Evolutionary conservation across 1,140 invertebrate species (phyloP), one percentile per base, ranked within the genome.

Genomic region (Bacillus rossius): DNA sequence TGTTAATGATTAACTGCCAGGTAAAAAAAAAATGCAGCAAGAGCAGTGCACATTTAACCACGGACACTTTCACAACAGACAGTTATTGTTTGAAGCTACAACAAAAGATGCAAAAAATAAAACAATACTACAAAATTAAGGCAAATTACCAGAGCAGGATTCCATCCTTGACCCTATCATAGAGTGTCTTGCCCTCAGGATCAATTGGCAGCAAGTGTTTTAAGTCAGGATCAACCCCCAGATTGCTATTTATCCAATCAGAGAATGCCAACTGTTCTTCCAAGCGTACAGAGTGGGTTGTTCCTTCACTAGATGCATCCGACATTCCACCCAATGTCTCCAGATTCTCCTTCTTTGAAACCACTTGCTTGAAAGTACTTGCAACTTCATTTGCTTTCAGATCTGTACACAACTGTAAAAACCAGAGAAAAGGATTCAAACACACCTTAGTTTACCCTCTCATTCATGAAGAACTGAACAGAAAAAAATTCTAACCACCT

Each of bases 231-330:
- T 99, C 96, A 59, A 85, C 81, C 0, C 82, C 81, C 49, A 99
- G 76, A 80, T 98, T 97, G 38, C 88, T 88, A 74, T 99, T 99
- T 55, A 99, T 97, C 96, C 96, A 99, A 67, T 98, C 92, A 54
- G 94, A 93, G 78, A 99, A 99, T n/a, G 96, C 96, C 62, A 96
- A 79, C 71, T 97, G 93, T 77, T 99, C 96, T 72, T 97, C 92
- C n/a, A 94, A 78, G 3, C 92, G 81, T 3, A 96, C 94, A 3
- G 91, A 96, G 74, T 95, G 94, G 43, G 93, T 97, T 37, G 92
- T 97, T 66, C 83, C 92, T 77, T 93, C 92, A 68, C 92, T 94
- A 14, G 94, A 96, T 14, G 94, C 94, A 68, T 95, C 88, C 8
- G 95, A 97, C 77, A 94, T 97, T 2, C 95, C 95, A 29, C 92